Conservation (phyloP, 2,113 vertebrate genomes). For the Anthoscopus minutus region DNA sequence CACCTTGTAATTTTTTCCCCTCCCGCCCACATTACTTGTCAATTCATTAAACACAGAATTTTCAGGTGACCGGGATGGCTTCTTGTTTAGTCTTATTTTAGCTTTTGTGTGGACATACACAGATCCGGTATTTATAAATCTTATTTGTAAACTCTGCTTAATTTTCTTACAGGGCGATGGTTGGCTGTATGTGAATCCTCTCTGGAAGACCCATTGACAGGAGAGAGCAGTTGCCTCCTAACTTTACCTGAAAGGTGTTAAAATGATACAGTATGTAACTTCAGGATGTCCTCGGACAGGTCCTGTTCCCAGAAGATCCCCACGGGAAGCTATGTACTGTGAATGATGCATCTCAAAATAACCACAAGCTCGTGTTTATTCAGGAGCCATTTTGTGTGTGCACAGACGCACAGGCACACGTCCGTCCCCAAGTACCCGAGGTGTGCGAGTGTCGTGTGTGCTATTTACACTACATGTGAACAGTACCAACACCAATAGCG, state of each 20-base stretch:
- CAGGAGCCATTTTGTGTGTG: conserved; percentile 49
- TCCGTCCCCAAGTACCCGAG: neutral
- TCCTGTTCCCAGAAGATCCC: neutral
- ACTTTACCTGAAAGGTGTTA: conserved; percentile 65
- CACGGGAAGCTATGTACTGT: neutral
- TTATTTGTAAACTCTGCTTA: neutral
- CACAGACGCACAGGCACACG: neutral
- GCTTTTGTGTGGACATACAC: neutral
- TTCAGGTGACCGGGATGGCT: neutral
- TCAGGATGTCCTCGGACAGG: conserved; percentile 34
- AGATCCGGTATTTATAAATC: neutral
- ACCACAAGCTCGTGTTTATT: neutral
- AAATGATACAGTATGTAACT: conserved; percentile 51
- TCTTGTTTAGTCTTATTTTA: neutral
- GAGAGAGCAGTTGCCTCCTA: conserved; percentile 7
- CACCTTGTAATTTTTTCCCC: neutral
- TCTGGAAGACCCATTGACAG: conserved; percentile 86
- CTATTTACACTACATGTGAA: conserved; percentile 27
- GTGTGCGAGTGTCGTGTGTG: neutral
- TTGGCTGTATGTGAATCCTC: conserved; percentile 85
- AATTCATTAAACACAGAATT: neutral
- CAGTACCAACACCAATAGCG: conserved; percentile 5
- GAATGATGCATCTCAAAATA: conserved; percentile 38
- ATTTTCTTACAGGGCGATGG: conserved; percentile 81
- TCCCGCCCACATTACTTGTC: neutral